Evolutionary conservation across 2,113 vertebrate genomes (phyloP).

Genomic region (Tragelaphus strepsiceros): DNA sequence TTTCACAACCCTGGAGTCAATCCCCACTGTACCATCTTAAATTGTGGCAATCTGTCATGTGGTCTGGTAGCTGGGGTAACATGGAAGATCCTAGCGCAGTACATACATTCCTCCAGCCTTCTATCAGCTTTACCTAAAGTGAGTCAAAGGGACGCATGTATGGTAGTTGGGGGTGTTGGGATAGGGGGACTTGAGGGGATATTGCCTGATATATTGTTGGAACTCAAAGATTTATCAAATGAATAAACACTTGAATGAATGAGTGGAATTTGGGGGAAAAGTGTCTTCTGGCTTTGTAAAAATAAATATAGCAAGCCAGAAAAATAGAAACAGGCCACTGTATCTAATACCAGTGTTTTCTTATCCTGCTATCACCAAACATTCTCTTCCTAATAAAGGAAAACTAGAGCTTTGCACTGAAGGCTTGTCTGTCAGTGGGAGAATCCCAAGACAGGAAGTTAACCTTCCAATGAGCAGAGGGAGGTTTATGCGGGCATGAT

Average conservation of each 20-base stretch:
- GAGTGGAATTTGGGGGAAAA: not conserved
- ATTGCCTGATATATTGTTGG: not conserved
- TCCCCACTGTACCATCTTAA: not conserved
- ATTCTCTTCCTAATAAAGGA: not conserved
- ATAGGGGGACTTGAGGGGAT: not conserved
- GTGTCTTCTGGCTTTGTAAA: not conserved
- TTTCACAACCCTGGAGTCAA: not conserved
- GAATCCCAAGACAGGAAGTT: not conserved
- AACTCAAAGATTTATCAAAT: conserved; percentile 12
- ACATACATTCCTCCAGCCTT: not conserved
- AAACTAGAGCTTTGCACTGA: conserved; percentile 21
- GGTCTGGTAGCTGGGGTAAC: not conserved
- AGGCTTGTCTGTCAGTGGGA: not conserved
- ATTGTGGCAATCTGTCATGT: not conserved
- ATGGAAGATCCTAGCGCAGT: not conserved
- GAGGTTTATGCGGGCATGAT: not conserved
- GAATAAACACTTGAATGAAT: not conserved
- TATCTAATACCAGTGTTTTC: conserved; percentile 38
- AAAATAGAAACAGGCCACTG: conserved; percentile 2
- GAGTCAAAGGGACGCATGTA: not conserved
- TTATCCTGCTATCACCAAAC: not conserved
- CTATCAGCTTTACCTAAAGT: not conserved
- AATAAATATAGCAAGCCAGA: not conserved
- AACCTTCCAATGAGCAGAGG: not conserved
- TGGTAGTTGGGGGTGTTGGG: not conserved